phyloP scores from a whole-genome alignment of 2,888 invertebrate species.

The Dolichopus griseipennis region DNA sequence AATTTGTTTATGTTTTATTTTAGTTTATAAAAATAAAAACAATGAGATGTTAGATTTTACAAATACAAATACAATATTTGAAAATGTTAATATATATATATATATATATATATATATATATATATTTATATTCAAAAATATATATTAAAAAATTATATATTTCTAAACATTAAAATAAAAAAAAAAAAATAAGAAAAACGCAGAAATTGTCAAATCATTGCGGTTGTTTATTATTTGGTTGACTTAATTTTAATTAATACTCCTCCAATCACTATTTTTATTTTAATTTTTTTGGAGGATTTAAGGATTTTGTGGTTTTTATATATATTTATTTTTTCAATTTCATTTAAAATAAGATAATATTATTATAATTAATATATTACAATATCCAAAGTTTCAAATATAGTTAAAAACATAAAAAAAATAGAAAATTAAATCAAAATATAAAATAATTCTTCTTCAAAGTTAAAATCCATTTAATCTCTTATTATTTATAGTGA shows the following conservation, averaged over 20 bases:
- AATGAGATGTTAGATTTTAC: no score
- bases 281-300: neutral
- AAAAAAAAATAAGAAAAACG: neutral
- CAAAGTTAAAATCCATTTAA: constrained; percentile 4
- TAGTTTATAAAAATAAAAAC: no score
- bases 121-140: no score
- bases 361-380: neutral
- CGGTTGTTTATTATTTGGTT: neutral
- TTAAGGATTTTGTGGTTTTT: neutral
- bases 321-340: no score
- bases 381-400: no score
- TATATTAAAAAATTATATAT: no score
- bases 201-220: neutral
- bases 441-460: neutral
- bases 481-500: neutral
- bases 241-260: neutral
- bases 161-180: no score
- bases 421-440: neutral
- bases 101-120: no score
- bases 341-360: neutral
- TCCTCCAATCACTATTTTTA: neutral
- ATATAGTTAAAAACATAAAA: neutral
- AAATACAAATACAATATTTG: no score
- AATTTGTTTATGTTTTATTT: no score
- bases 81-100: no score